Evolutionary conservation across 2,113 vertebrate species (phyloP).

Genomic region (Antigone vipio): DNA sequence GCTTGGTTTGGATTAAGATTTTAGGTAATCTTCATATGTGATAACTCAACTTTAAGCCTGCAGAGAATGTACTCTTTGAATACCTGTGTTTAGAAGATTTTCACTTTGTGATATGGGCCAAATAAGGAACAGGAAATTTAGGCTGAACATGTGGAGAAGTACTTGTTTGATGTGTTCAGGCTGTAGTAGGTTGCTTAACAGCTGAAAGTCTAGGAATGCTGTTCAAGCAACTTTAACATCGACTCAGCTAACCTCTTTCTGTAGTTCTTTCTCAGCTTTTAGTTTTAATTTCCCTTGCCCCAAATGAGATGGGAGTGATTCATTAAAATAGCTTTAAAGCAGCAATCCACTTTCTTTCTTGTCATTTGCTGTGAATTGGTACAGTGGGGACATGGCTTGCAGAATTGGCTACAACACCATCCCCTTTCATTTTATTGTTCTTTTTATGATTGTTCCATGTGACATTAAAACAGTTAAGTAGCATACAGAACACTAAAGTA

Average conservation of each 20-base stretch:
- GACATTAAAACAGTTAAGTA: constrained; percentile 56
- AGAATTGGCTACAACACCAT: background rate
- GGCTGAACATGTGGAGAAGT: background rate
- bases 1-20: background rate
- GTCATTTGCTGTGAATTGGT: background rate
- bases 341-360: background rate
- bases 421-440: constrained; percentile 19
- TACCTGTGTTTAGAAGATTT: background rate
- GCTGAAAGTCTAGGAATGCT: background rate
- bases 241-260: background rate
- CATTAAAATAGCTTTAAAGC: constrained; percentile 8
- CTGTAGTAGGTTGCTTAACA: background rate
- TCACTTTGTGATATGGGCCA: background rate
- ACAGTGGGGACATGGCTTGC: background rate
- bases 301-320: background rate
- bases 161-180: background rate
- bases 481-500: constrained; percentile 16
- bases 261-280: background rate
- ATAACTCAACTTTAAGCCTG: background rate
- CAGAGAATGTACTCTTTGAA: background rate
- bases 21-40: background rate
- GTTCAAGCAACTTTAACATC: background rate
- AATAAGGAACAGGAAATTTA: background rate
- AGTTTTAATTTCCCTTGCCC: constrained; percentile 3
- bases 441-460: constrained; percentile 30